These are phyloP conservation scores for Nothocercus julius DNA, from an alignment of 2,113 vertebrate genomes.

Conservation along the genomic window DNA sequence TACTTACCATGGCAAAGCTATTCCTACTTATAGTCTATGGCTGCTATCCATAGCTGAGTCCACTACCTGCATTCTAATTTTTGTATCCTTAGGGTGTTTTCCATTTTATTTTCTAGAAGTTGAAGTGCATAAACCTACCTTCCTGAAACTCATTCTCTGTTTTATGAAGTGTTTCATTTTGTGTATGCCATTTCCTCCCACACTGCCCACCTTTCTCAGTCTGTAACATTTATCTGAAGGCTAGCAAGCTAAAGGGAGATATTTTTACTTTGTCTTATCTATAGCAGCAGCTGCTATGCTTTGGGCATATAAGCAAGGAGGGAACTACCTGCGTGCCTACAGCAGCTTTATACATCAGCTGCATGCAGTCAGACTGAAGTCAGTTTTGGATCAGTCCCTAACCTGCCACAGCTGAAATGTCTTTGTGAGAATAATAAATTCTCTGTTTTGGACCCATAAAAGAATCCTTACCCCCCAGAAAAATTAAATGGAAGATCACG, in stretches of 20 bases:
- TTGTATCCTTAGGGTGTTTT: not conserved
- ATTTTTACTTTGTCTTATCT: not conserved
- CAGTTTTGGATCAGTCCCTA: not conserved
- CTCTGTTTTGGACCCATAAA: not conserved
- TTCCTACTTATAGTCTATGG: not conserved
- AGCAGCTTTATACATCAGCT: not conserved
- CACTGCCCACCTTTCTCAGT: not conserved
- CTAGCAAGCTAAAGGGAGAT: not conserved
- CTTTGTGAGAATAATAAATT: not conserved
- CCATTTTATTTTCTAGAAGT: not conserved
- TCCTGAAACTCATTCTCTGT: not conserved
- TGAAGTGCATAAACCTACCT: not conserved
- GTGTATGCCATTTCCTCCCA: not conserved
- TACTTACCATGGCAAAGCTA: not conserved
- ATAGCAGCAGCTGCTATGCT: not conserved
- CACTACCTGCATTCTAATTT: not conserved
- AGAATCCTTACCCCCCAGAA: not conserved
- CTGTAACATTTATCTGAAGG: not conserved
- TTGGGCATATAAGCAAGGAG: not conserved
- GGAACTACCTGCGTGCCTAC: not conserved
- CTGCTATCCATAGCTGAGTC: not conserved
- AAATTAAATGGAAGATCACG: not conserved
- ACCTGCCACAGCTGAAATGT: not conserved
- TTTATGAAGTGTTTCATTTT: constrained; percentile 55
- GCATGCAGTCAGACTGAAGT: not conserved